phyloP scores from a whole-genome alignment of 2,113 vertebrate genomes.

The Reinhardtius hippoglossoides region DNA sequence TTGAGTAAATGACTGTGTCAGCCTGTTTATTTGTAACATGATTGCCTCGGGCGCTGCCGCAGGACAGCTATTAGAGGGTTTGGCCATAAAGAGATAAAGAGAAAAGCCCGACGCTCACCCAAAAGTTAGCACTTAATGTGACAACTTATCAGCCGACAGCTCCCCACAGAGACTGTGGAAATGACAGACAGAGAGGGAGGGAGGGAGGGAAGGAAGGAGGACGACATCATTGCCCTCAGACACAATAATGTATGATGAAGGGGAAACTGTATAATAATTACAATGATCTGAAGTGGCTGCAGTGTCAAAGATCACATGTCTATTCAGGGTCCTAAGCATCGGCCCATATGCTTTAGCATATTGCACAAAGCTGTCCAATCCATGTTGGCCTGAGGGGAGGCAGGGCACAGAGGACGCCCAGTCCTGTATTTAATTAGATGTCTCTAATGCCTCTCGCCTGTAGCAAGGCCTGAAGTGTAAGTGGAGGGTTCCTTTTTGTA shows the following conservation, averaged over 20 bases:
- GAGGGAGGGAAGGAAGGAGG: constrained; percentile 6
- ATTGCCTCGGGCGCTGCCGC: constrained; percentile 92
- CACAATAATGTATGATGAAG: constrained; percentile 45
- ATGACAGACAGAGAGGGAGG: constrained; percentile 48
- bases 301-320: constrained; percentile 73
- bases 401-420: constrained; percentile 79
- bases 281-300: constrained; percentile 62
- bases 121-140: constrained; percentile 98
- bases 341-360: constrained; percentile 74
- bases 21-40: constrained; percentile 98
- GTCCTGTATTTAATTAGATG: constrained; percentile 92
- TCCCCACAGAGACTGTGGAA: constrained; percentile 78
- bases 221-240: constrained; percentile 36
- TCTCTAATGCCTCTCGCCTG: constrained; percentile 84
- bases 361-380: constrained; percentile 74
- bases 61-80: constrained; percentile 96
- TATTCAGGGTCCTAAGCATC: constrained; percentile 48
- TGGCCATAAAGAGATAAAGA: constrained; percentile 90
- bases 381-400: constrained; percentile 85
- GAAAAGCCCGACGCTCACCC: constrained; percentile 88
- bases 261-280: constrained; percentile 59
- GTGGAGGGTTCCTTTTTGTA: constrained; percentile 78
- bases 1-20: constrained; percentile 99
- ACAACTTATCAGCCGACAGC: constrained; percentile 97
- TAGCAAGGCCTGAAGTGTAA: constrained; percentile 78